phyloP scores from a whole-genome alignment of 2,888 invertebrate species.

The Cephus runcator region DNA sequence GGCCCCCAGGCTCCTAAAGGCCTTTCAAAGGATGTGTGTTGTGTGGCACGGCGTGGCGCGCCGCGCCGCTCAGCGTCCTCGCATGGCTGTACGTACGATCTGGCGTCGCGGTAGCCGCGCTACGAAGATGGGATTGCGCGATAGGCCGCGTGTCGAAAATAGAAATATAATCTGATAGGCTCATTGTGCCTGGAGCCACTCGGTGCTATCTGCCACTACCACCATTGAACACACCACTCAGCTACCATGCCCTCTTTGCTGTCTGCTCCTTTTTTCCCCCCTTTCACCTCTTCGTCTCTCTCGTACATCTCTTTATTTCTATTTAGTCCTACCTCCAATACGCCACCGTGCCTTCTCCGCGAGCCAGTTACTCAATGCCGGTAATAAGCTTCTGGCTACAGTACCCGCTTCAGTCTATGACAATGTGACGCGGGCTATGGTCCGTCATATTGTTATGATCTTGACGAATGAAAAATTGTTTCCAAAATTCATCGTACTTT shows the following conservation, averaged over 20 bases:
- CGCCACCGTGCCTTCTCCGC: not conserved
- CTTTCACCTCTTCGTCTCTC: not conserved
- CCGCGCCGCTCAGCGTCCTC: not conserved
- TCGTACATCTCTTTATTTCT: not conserved
- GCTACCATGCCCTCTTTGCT: conserved; percentile 31
- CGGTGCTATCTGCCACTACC: conserved; percentile 56
- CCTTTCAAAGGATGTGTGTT: not conserved
- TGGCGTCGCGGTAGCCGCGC: conserved; percentile 51
- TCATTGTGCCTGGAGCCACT: conserved; percentile 62
- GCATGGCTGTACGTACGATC: conserved; percentile 1
- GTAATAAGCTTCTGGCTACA: not conserved
- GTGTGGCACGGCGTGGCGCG: not conserved
- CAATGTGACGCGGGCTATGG: not conserved
- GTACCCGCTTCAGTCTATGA: not conserved
- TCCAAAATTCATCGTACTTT: not conserved
- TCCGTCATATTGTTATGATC: not conserved
- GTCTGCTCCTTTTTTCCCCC: conserved; percentile 21
- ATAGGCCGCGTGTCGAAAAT: conserved; percentile 65
- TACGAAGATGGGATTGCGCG: conserved; percentile 61
- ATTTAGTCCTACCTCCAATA: not conserved
- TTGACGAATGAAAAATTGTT: not conserved
- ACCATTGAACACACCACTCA: conserved; percentile 40
- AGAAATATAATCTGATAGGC: conserved; percentile 66
- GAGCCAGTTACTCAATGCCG: not conserved
- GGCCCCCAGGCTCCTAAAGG: conserved; percentile 28